phyloP scores from a whole-genome alignment of 1,140 invertebrate species.

The Lepidurus apus region DNA sequence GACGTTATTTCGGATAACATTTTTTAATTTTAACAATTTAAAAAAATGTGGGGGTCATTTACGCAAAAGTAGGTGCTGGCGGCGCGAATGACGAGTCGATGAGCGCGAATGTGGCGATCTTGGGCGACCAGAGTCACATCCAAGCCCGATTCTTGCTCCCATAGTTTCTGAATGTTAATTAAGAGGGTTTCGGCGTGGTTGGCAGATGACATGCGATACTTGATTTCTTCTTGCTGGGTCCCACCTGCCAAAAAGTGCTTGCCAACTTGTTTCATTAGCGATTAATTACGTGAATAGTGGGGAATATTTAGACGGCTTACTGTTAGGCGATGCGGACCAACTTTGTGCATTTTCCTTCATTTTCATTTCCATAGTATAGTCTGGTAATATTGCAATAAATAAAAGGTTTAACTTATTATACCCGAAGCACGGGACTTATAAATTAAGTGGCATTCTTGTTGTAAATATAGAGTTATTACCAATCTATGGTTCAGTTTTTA shows the following conservation, averaged over 20 bases:
- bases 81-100: background rate
- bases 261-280: background rate
- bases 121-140: background rate
- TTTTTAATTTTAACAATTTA: background rate
- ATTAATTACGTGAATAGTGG: background rate
- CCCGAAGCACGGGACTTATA: too few relatives aligned
- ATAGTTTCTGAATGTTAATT: background rate
- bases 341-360: too few relatives aligned
- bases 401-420: too few relatives aligned
- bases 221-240: background rate
- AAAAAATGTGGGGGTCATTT: background rate
- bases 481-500: too few relatives aligned
- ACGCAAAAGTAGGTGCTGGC: slow-evolving; percentile 1
- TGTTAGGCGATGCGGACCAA: too few relatives aligned
- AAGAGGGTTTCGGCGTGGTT: background rate
- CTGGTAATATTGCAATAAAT: too few relatives aligned
- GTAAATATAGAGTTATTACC: too few relatives aligned
- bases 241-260: background rate
- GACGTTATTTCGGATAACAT: background rate
- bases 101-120: background rate
- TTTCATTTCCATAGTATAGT: too few relatives aligned
- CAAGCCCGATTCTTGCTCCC: background rate
- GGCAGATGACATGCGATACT: background rate
- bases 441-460: too few relatives aligned
- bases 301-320: too few relatives aligned